A percentile compares a stretch with the other conserved stretches of the same genome.
Evolutionary conservation across 2,113 vertebrate genomes (phyloP).

Genomic region (Dipodomys merriami): DNA sequence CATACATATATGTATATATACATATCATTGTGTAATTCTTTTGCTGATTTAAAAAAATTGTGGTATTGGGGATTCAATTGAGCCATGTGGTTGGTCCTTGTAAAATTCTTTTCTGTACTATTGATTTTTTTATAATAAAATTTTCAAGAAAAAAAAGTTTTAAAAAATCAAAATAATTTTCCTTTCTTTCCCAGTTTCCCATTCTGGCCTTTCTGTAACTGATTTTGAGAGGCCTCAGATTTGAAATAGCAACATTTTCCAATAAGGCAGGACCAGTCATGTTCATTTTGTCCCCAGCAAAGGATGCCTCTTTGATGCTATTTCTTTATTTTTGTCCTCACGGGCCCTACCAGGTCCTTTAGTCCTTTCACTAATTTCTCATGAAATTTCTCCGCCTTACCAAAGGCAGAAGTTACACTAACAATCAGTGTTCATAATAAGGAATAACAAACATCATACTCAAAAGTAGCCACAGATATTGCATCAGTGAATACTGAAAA

Average conservation of each 20-base stretch:
- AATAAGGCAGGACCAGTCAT: conserved; percentile 16
- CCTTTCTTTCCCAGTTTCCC: conserved; percentile 7
- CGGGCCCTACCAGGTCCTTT: background rate
- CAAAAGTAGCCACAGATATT: conserved; percentile 51
- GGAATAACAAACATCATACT: conserved; percentile 54
- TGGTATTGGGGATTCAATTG: no score
- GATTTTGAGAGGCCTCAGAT: conserved; percentile 24
- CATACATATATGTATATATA: background rate
- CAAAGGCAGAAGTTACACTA: conserved; percentile 44
- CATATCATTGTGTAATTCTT: background rate
- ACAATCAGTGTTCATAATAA: conserved; percentile 41
- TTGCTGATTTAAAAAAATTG: no score
- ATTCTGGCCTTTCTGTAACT: background rate
- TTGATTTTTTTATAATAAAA: conserved; percentile 28
- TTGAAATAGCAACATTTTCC: conserved; percentile 29
- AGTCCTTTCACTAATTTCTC: conserved; percentile 16
- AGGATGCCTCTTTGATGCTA: conserved; percentile 41
- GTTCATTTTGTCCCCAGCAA: conserved; percentile 23
- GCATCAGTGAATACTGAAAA: conserved; percentile 45
- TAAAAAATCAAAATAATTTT: background rate
- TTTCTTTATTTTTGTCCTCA: conserved; percentile 37
- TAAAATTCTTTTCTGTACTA: conserved; percentile 40
- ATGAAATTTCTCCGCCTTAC: conserved; percentile 13
- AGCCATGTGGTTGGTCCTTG: background rate
- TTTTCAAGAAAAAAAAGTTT: background rate